Conservation (phyloP, 2,888 invertebrate species). For the Prosopocoilus inquinatus region DNA sequence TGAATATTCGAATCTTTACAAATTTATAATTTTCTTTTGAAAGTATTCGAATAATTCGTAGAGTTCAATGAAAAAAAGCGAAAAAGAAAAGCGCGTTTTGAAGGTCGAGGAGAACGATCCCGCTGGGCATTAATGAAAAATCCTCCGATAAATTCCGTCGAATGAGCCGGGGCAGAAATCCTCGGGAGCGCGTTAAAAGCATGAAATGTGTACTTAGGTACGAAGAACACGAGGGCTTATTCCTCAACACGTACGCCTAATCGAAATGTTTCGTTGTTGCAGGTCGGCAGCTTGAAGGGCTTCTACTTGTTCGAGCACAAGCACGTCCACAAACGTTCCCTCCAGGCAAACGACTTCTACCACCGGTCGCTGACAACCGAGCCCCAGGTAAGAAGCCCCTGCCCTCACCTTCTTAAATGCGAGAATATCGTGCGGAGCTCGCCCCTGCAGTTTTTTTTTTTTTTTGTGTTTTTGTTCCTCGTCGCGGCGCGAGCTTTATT, state of each 20-base stretch:
- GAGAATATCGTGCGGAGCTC: no score
- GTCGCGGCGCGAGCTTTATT: no score
- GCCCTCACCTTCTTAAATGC: no score
- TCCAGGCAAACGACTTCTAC: conserved; percentile 73
- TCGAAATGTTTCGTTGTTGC: conserved; percentile 53
- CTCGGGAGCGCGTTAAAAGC: background rate
- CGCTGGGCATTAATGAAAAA: background rate
- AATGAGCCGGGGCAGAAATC: background rate
- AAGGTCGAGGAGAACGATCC: background rate
- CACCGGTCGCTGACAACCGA: conserved; percentile 76
- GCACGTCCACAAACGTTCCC: conserved; percentile 81
- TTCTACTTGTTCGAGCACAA: conserved; percentile 86
- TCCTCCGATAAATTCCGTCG: background rate
- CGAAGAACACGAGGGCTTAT: background rate
- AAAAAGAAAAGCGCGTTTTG: background rate
- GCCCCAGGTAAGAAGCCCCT: conserved; percentile 65
- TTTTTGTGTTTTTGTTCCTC: no score
- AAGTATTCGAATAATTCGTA: no score
- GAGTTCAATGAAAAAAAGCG: no score
- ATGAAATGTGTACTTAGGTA: background rate
- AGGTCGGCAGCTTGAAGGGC: conserved; percentile 87
- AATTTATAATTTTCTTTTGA: no score
- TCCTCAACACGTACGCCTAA: no score
- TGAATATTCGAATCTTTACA: no score
- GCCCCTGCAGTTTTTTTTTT: no score